Evolutionary conservation across 2,797 vertebrate species (phyloP).

Genomic region (Aeoliscus strigatus): DNA sequence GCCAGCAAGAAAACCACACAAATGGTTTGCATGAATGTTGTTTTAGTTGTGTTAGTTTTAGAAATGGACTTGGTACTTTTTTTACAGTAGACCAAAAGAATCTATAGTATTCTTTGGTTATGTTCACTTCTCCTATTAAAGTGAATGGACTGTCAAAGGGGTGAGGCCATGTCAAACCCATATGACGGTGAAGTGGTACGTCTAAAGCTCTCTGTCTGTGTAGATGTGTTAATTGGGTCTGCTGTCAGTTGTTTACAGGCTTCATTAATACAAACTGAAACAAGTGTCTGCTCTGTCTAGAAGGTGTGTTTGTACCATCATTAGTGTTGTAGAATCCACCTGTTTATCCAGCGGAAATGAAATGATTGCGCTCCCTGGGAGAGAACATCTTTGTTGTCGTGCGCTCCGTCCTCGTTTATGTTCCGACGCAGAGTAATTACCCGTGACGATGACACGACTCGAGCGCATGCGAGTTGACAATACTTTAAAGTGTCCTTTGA

Average conservation of each 20-base stretch:
- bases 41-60: no score
- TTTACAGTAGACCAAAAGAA: no score
- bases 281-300: slow-evolving; percentile 17
- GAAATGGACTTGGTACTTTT: no score
- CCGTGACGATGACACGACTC: slow-evolving; percentile 53
- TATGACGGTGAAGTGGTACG: no score
- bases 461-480: slow-evolving; percentile 48
- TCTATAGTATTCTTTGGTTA: no score
- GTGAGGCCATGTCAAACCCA: no score
- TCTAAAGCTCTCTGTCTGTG: slow-evolving; percentile 4
- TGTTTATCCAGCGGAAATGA: slow-evolving; percentile 25
- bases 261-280: slow-evolving; percentile 12
- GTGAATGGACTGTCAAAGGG: no score
- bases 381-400: slow-evolving; percentile 45
- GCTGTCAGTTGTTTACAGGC: slow-evolving; percentile 12
- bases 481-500: slow-evolving; percentile 62
- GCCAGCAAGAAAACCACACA: no score
- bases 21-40: no score
- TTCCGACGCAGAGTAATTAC: slow-evolving; percentile 53
- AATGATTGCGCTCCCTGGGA: slow-evolving; percentile 23
- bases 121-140: no score
- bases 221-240: slow-evolving; percentile 13
- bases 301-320: slow-evolving; percentile 29
- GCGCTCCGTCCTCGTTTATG: slow-evolving; percentile 45
- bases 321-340: slow-evolving; percentile 32